Evolutionary conservation across 1,140 invertebrate species (phyloP).

Genomic region (Zaprionus gabonicus): DNA sequence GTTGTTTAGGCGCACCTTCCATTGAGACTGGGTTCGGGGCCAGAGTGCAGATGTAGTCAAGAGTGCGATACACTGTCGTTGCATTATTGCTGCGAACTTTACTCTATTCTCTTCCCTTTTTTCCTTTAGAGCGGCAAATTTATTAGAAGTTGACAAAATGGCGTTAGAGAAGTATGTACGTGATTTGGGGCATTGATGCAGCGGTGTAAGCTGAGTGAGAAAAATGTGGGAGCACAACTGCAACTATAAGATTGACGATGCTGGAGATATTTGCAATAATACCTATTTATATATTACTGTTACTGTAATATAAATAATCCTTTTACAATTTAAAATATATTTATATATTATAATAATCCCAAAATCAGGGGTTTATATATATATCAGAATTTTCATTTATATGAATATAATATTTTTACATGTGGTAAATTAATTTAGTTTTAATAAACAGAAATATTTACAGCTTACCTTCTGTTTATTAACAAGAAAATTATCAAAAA

Average conservation of each 20-base stretch:
- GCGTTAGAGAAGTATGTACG: conserved; percentile 29
- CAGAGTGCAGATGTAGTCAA: conserved; percentile 25
- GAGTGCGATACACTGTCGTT: conserved; percentile 48
- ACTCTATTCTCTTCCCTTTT: not conserved
- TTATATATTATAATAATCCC: too few relatives aligned
- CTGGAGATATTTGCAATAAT: not conserved
- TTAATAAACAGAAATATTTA: not conserved
- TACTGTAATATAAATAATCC: not conserved
- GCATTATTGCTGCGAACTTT: conserved; percentile 28
- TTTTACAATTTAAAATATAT: not conserved
- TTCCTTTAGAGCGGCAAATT: conserved; percentile 35
- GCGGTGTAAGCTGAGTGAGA: not conserved
- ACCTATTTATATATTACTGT: not conserved
- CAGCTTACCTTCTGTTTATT: not conserved
- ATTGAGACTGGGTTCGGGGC: not conserved
- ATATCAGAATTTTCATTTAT: too few relatives aligned
- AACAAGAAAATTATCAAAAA: too few relatives aligned
- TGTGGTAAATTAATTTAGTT: too few relatives aligned
- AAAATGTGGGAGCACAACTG: not conserved
- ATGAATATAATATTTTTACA: too few relatives aligned
- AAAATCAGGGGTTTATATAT: too few relatives aligned
- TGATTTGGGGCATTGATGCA: conserved; percentile 39
- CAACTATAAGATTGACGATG: conserved; percentile 29
- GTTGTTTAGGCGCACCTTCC: conserved; percentile 39
- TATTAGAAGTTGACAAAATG: conserved; percentile 61